Base-by-base conservation (phyloP, 2,797 vertebrate species). In the Lepilemur septentrionalis region DNA sequence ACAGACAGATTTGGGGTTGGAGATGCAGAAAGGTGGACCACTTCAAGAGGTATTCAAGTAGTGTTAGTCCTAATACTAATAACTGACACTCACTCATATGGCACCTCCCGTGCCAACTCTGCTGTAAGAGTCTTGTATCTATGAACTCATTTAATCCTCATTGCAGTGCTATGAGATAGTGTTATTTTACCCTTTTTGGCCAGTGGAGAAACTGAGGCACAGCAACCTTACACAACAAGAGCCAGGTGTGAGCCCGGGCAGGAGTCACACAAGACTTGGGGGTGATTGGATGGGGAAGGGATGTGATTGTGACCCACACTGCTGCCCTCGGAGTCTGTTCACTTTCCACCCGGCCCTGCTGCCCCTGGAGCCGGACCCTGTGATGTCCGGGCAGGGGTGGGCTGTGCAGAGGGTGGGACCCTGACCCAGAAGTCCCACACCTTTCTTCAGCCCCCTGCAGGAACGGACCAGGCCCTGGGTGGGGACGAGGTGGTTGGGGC, bases 191-290 rank as follows among this genome's bases (percentile, higher is more conserved):
- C 80, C 14, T 72, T 72, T 83, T 20, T 17, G 57, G 70, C 83
- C 75, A n/a, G 0, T 35, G 32, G 83, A 63, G 75, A 91, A 95
- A 93, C 89, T 18, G 91, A 97, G 93, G 86, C 73, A 85, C 0
- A 0, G 6, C 57, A 32, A 4, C n/a, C 5, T 63, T 80, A 3
- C 0, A 1, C 6, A 17, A 18, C 73, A 14, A 78, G 78, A 72
- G 52, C 30, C 48, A 15, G 38, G 9, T 15, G 22, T 46, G 50
- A 48, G 55, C 38, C n/a, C 1, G 2, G n/a, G 35, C 41, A 43
- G 43, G 63, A 63, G 46, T 80, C 52, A 43, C 52, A 14, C 5
- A 35, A 59, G 48, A 48, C 48, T 14, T n/a, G 18, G 55, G 61
- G 17, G 20, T 28, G 6, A 28, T 4, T 5, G 1, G n/a, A 5